These are phyloP conservation scores for Zaprionus inermis DNA, from an alignment of 1,140 invertebrate species.

Conservation along the genomic window DNA sequence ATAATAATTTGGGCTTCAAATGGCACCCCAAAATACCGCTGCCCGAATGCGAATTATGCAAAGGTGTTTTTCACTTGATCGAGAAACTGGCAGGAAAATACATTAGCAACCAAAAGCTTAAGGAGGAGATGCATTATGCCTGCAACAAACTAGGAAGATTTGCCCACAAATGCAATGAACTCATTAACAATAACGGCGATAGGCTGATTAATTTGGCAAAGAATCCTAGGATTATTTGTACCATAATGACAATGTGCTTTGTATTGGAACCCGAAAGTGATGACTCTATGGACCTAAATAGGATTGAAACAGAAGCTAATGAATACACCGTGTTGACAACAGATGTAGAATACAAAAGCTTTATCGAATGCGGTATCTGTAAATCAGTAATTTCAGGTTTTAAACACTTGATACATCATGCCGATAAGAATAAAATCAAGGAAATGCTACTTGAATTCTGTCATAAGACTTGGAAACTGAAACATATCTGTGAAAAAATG, in stretches of 20 bases:
- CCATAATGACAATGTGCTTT: slow-evolving; percentile 19
- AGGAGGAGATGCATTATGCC: not conserved
- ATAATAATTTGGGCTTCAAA: slow-evolving; percentile 84
- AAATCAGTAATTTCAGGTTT: not conserved
- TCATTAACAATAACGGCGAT: slow-evolving; percentile 15
- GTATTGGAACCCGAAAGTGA: not conserved
- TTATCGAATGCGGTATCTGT: slow-evolving; percentile 5
- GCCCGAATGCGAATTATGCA: slow-evolving; percentile 13
- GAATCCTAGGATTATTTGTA: slow-evolving; percentile 10
- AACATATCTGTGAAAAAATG: not conserved
- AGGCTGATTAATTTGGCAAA: slow-evolving; percentile 9
- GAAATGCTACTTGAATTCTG: slow-evolving; percentile 1
- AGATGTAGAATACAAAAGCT: not conserved
- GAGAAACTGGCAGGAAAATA: slow-evolving; percentile 3
- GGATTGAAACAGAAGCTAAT: not conserved
- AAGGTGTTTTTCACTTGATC: not conserved
- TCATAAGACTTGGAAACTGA: not conserved
- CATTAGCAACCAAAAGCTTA: slow-evolving; percentile 4
- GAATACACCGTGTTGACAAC: not conserved
- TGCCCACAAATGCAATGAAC: slow-evolving; percentile 1
- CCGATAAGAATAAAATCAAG: not conserved
- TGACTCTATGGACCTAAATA: not conserved
- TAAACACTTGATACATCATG: not conserved
- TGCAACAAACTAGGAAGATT: slow-evolving; percentile 16
- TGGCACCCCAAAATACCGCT: slow-evolving; percentile 78